These are phyloP conservation scores for Picathartes gymnocephalus DNA, from an alignment of 2,113 vertebrate genomes.

Conservation along the genomic window DNA sequence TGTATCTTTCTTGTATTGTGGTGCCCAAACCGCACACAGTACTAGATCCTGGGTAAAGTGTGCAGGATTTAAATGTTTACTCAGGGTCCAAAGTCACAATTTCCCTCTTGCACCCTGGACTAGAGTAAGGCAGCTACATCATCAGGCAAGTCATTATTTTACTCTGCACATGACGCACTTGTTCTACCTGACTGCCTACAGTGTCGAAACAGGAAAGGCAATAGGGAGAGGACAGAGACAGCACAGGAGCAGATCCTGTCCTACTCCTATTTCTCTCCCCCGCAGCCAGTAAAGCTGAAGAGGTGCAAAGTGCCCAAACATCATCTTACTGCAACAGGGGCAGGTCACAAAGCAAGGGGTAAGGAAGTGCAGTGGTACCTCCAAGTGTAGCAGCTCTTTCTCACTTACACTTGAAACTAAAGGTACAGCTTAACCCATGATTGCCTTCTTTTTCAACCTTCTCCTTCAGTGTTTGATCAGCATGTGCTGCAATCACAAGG, in stretches of 20 bases:
- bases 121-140: neutral
- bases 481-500: accelerated
- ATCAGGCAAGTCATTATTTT: neutral
- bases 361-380: neutral
- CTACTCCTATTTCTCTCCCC: neutral
- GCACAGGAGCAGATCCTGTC: neutral
- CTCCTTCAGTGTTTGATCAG: neutral
- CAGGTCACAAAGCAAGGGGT: neutral
- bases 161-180: neutral
- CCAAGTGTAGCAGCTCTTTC: neutral
- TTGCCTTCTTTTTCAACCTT: neutral
- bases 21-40: neutral
- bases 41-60: neutral
- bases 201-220: neutral
- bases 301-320: neutral
- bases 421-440: neutral
- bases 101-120: neutral
- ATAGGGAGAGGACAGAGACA: neutral
- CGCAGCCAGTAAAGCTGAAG: neutral
- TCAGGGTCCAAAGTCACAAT: neutral
- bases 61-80: neutral
- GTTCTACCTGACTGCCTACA: neutral
- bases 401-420: neutral
- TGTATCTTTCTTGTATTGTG: neutral
- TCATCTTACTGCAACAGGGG: neutral